Evolutionary conservation across 1,140 invertebrate genomes (phyloP).

Genomic region (Penaeus chinensis): DNA sequence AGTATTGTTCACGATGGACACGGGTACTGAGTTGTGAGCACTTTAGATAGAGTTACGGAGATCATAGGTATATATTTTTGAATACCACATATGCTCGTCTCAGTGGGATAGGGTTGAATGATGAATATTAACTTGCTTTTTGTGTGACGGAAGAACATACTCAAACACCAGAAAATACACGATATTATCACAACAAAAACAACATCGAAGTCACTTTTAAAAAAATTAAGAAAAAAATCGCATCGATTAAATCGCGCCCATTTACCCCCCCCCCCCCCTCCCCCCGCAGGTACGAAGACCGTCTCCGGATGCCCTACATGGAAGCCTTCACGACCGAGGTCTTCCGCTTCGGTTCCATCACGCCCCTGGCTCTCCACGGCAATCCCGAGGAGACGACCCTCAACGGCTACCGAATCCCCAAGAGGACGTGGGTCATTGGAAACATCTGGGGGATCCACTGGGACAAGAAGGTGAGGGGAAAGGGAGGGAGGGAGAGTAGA

Average conservation of each 20-base stretch:
- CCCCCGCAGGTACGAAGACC: conserved; percentile 51
- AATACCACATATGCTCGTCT: too few relatives aligned
- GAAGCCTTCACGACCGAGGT: conserved; percentile 64
- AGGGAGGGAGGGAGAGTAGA: neutral
- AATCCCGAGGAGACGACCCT: conserved; percentile 55
- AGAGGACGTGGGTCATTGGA: conserved; percentile 72
- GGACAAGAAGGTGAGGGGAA: conserved; percentile 38
- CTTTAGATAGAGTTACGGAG: too few relatives aligned
- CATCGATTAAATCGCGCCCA: neutral
- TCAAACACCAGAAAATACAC: too few relatives aligned
- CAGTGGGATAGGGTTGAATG: too few relatives aligned
- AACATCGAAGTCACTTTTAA: too few relatives aligned
- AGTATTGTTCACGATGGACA: too few relatives aligned
- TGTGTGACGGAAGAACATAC: too few relatives aligned
- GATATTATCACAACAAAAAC: too few relatives aligned
- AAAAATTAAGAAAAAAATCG: neutral
- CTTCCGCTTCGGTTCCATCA: conserved; percentile 63
- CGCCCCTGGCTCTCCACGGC: conserved; percentile 53
- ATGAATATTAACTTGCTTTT: too few relatives aligned
- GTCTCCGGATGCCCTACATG: conserved; percentile 64
- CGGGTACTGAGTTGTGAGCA: too few relatives aligned
- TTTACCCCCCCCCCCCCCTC: neutral
- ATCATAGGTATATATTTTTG: too few relatives aligned
- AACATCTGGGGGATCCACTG: conserved; percentile 71
- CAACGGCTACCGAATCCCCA: conserved; percentile 65